Evolutionary conservation across 2,888 invertebrate genomes (phyloP).

Genomic region (Eudiplozoon nipponicum): DNA sequence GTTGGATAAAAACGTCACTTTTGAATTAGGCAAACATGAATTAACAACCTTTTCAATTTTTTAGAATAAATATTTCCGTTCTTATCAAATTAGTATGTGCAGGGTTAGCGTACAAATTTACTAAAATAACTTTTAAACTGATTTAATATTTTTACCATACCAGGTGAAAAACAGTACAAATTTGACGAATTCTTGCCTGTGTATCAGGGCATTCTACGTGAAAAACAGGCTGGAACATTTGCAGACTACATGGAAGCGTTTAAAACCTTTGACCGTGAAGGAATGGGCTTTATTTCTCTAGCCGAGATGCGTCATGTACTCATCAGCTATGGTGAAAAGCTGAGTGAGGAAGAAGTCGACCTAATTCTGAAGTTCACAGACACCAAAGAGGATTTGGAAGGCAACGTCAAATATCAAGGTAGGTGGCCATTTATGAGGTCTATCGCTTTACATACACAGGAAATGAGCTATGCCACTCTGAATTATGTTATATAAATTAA

Average conservation of each 20-base stretch:
- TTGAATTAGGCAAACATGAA: no score
- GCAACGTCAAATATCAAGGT: conserved; percentile 31
- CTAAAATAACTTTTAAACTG: no score
- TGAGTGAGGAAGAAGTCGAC: conserved; percentile 28
- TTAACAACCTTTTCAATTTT: no score
- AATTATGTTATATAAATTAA: no score
- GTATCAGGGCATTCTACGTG: conserved; percentile 70
- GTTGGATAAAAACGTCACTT: no score
- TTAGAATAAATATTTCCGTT: no score
- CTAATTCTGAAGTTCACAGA: conserved; percentile 28
- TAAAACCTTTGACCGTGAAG: conserved; percentile 92
- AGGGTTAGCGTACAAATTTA: no score
- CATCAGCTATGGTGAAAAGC: conserved; percentile 35
- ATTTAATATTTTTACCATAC: conserved; percentile 9
- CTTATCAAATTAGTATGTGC: no score
- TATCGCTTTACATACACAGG: no score
- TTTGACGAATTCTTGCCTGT: conserved; percentile 94
- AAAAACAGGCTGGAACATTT: conserved; percentile 81
- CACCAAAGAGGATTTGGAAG: conserved; percentile 30
- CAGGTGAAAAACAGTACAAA: conserved; percentile 54
- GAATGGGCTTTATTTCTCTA: conserved; percentile 72
- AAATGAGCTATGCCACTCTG: no score
- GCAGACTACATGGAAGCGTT: conserved; percentile 98
- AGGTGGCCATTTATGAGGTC: no score
- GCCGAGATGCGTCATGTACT: conserved; percentile 89